A percentile compares a stretch with the other conserved stretches of the same genome.
Conservation (phyloP, 2,888 invertebrate species). For the Cacoxenus indagator region DNA sequence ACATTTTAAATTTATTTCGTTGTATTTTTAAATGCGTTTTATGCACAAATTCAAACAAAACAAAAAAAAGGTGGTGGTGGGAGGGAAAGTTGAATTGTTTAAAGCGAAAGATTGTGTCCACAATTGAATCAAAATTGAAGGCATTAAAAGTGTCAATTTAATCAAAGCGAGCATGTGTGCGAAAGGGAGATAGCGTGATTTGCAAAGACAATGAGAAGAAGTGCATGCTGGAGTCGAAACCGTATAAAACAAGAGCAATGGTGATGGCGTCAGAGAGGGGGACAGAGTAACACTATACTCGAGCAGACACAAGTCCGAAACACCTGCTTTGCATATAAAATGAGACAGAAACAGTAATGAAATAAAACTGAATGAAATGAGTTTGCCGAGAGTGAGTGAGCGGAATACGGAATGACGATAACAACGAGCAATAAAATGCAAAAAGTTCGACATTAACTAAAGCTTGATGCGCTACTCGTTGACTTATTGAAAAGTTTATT, state of each 20-base stretch:
- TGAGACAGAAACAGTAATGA: background rate
- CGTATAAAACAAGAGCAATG: too few species aligned
- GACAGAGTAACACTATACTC: background rate
- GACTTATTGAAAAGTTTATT: too few species aligned
- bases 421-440: background rate
- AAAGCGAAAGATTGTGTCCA: background rate
- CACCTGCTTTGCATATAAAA: conserved; percentile 9
- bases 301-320: background rate
- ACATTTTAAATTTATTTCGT: too few species aligned
- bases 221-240: too few species aligned
- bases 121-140: background rate
- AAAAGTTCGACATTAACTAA: too few species aligned
- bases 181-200: background rate
- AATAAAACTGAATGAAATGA: background rate
- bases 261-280: background rate
- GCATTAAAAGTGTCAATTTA: background rate
- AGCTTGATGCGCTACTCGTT: too few species aligned
- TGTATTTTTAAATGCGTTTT: too few species aligned
- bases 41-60: too few species aligned
- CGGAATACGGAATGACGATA: background rate
- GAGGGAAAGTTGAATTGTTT: too few species aligned
- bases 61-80: too few species aligned
- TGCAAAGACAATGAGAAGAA: background rate
- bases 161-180: background rate
- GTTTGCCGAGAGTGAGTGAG: too few species aligned